These are phyloP conservation scores for Cerceris ruficornis DNA, from an alignment of 2,888 invertebrate species.

Conservation along the genomic window DNA sequence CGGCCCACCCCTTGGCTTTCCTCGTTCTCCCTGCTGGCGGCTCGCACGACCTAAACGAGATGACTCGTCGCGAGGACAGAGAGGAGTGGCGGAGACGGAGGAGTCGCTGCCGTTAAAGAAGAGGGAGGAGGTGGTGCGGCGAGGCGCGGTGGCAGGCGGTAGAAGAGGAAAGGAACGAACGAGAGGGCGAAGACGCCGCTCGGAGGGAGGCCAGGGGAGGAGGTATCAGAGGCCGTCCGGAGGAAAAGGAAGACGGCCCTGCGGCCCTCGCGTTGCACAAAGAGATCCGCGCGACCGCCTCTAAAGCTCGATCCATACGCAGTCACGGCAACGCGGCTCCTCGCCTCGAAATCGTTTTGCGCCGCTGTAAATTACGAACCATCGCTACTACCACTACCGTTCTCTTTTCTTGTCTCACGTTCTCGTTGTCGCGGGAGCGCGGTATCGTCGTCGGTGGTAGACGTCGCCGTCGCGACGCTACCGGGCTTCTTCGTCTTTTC, in stretches of 20 bases:
- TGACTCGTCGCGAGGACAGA: conserved; percentile 64
- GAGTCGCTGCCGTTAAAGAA: conserved; percentile 19
- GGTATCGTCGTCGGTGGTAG: no score
- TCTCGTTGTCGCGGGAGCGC: no score
- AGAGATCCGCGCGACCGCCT: conserved; percentile 66
- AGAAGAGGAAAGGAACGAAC: conserved; percentile 41
- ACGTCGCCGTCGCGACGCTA: no score
- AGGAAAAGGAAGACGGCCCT: conserved; percentile 68
- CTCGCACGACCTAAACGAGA: conserved; percentile 67
- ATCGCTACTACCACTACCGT: conserved; percentile 22
- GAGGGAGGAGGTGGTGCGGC: conserved; percentile 28
- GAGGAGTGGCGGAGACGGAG: conserved; percentile 45
- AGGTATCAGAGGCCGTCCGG: conserved; percentile 60
- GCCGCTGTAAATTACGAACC: conserved; percentile 56
- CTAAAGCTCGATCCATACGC: conserved; percentile 68
- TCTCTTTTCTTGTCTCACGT: neutral
- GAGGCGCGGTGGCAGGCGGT: conserved; percentile 19
- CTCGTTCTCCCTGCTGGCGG: conserved; percentile 26
- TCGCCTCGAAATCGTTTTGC: conserved; percentile 57
- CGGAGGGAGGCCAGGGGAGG: conserved; percentile 30
- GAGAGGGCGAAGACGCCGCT: conserved; percentile 14
- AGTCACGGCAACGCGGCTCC: conserved; percentile 39
- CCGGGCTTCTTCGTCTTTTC: no score
- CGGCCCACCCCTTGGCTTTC: conserved; percentile 38
- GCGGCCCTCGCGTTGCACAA: conserved; percentile 67